phyloP scores from a whole-genome alignment of 2,113 vertebrate genomes.

The Cranoglanis bouderius region DNA sequence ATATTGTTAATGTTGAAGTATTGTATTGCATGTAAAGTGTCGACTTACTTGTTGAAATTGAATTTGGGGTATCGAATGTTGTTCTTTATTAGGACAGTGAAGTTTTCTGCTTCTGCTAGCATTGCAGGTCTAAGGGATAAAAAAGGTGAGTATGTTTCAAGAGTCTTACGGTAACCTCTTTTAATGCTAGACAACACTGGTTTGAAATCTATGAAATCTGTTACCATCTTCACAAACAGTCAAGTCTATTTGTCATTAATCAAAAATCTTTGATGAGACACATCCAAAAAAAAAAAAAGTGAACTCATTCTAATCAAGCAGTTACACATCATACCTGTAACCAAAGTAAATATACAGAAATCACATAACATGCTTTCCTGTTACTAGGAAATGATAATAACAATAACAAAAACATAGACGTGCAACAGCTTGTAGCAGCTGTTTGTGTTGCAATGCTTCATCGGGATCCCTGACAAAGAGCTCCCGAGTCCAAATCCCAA shows the following conservation, averaged over 20 bases:
- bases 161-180: neutral
- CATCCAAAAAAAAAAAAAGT: neutral
- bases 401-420: neutral
- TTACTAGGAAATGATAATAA: neutral
- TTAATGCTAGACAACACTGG: neutral
- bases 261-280: neutral
- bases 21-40: neutral
- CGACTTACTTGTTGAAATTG: slow-evolving; percentile 82
- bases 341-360: neutral
- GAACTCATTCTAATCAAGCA: neutral
- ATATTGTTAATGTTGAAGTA: neutral
- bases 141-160: neutral
- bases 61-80: slow-evolving; percentile 86
- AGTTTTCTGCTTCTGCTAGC: slow-evolving; percentile 80
- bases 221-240: neutral
- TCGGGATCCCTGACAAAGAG: neutral
- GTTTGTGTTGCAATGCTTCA: neutral
- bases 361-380: neutral
- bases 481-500: neutral
- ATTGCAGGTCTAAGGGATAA: slow-evolving; percentile 74
- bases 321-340: neutral
- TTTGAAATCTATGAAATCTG: neutral
- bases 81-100: slow-evolving; percentile 88
- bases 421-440: neutral
- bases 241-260: neutral